Evolutionary conservation across 2,888 invertebrate genomes (phyloP).

Genomic region (Ormyrus thymus): DNA sequence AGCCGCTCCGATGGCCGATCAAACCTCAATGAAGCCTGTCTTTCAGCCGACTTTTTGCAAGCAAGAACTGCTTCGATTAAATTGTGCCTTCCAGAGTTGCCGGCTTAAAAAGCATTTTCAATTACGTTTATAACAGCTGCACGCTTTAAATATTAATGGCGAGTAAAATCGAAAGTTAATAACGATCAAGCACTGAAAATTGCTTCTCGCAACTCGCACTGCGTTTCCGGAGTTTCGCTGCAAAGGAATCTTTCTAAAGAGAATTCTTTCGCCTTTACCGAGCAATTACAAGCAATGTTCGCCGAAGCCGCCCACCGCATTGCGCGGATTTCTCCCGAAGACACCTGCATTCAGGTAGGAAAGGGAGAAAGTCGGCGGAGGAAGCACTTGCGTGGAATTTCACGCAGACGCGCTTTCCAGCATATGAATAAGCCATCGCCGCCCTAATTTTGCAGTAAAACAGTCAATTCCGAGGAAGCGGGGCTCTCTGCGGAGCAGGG

Average conservation of each 20-base stretch:
- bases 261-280: background rate
- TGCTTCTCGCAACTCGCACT: too few species aligned
- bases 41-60: constrained; percentile 2
- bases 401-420: constrained; percentile 1
- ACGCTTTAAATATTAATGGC: background rate
- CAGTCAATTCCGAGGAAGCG: constrained; percentile 49
- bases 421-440: constrained; percentile 36
- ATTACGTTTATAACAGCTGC: background rate
- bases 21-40: constrained; percentile 51
- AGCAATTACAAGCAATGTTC: constrained; percentile 19
- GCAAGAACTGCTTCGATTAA: background rate
- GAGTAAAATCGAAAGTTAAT: background rate
- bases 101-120: background rate
- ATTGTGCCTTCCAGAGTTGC: background rate
- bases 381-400: constrained; percentile 32
- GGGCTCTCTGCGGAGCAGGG: constrained; percentile 15
- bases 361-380: constrained; percentile 24
- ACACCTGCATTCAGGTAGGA: constrained; percentile 23
- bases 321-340: constrained; percentile 19
- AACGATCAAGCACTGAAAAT: too few species aligned
- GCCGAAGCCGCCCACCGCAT: constrained; percentile 8
- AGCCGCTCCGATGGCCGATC: constrained; percentile 70
- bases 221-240: background rate
- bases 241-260: background rate
- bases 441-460: constrained; percentile 44